phyloP scores from a whole-genome alignment of 1,140 invertebrate genomes.

The Pararge aegeria region DNA sequence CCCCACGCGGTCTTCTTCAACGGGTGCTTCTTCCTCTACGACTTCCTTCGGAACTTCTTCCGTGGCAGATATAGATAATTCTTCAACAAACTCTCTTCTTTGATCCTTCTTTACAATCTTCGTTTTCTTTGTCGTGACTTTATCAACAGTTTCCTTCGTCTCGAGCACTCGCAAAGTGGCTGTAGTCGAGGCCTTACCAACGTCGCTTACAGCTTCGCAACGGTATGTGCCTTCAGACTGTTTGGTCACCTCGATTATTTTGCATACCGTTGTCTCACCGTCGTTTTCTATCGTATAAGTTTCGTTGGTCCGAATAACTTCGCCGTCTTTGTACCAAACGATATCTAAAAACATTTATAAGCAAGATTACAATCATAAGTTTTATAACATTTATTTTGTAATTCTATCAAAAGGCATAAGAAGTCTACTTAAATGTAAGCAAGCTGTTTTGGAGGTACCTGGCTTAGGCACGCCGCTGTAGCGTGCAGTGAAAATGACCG shows the following conservation, averaged over 20 bases:
- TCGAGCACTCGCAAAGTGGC: constrained; percentile 82
- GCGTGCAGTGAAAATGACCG: constrained; percentile 86
- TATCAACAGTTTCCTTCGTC: constrained; percentile 36
- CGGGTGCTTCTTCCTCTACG: background rate
- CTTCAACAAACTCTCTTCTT: constrained; percentile 29
- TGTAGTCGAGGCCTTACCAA: constrained; percentile 89
- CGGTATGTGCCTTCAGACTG: constrained; percentile 91
- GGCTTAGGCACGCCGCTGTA: constrained; percentile 92
- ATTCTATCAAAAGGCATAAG: too few species aligned
- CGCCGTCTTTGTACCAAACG: constrained; percentile 94
- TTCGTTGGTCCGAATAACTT: constrained; percentile 86
- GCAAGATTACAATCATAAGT: too few species aligned
- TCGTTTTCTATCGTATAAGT: constrained; percentile 86
- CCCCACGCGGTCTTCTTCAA: too few species aligned
- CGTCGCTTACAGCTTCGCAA: constrained; percentile 91
- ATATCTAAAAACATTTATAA: constrained; percentile 81
- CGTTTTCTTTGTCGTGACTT: constrained; percentile 27
- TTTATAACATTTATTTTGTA: too few species aligned
- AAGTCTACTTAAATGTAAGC: too few species aligned
- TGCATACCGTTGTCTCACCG: constrained; percentile 87
- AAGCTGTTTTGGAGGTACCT: constrained; percentile 80
- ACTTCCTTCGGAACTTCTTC: constrained; percentile 24
- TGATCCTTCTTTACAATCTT: constrained; percentile 22
- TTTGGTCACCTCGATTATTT: constrained; percentile 84
- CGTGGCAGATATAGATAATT: constrained; percentile 21